Percentiles rank a stretch among this genome's conserved stretches.
Evolutionary conservation across 2,888 invertebrate species (phyloP).

Genomic region (Drosophila testacea): DNA sequence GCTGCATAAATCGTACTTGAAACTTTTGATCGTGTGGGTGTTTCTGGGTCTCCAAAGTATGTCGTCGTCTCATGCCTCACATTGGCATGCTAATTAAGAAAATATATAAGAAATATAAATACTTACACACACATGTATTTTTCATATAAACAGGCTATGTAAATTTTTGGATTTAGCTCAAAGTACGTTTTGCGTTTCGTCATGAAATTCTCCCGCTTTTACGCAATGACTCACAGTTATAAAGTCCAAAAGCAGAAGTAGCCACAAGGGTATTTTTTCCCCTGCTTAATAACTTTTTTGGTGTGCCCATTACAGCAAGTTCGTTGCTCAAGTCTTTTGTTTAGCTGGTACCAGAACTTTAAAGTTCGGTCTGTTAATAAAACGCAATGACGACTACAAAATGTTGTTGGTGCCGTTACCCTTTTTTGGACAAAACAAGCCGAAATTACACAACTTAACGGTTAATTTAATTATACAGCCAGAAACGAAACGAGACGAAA

Average conservation of each 20-base stretch:
- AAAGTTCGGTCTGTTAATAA: slow-evolving; percentile 44
- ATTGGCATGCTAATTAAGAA: slow-evolving; percentile 66
- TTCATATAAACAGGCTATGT: slow-evolving; percentile 41
- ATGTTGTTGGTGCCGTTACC: slow-evolving; percentile 53
- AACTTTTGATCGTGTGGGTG: slow-evolving; percentile 43
- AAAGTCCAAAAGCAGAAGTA: slow-evolving; percentile 29
- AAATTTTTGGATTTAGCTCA: slow-evolving; percentile 26
- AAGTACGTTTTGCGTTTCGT: slow-evolving; percentile 58
- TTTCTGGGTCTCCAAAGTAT: slow-evolving; percentile 31
- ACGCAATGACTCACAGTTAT: slow-evolving; percentile 60
- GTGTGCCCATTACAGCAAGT: slow-evolving; percentile 52
- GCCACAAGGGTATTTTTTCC: slow-evolving; percentile 29
- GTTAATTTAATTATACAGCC: slow-evolving; percentile 63
- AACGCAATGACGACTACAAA: slow-evolving; percentile 60
- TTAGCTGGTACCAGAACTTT: slow-evolving; percentile 32
- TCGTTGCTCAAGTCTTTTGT: slow-evolving; percentile 66
- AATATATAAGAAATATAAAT: slow-evolving; percentile 18
- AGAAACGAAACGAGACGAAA: slow-evolving; percentile 11
- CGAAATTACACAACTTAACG: slow-evolving; percentile 74
- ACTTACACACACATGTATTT: slow-evolving; percentile 18
- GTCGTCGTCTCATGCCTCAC: slow-evolving; percentile 41
- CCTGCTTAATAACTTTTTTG: slow-evolving; percentile 37
- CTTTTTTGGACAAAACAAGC: slow-evolving; percentile 32
- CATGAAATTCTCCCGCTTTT: slow-evolving; percentile 63
- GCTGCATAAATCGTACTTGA: slow-evolving; percentile 47